phyloP scores from a whole-genome alignment of 2,113 vertebrate species.

The Sinocyclocheilus anshuiensis region DNA sequence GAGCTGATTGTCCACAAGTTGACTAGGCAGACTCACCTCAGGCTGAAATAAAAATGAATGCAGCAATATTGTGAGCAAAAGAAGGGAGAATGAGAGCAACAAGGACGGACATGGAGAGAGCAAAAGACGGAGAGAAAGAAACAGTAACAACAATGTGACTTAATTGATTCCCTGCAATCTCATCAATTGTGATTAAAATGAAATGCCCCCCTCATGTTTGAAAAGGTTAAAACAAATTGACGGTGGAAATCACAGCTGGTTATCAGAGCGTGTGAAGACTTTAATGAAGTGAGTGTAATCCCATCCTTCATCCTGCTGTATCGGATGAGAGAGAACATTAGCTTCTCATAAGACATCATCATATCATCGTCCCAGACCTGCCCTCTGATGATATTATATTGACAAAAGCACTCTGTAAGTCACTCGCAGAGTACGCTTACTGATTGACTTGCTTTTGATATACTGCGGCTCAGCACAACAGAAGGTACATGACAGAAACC shows the following conservation, averaged over 20 bases:
- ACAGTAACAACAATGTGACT: constrained; percentile 73
- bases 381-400: constrained; percentile 27
- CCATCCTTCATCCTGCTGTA: constrained; percentile 64
- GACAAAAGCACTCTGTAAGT: constrained; percentile 16
- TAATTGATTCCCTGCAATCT: constrained; percentile 95
- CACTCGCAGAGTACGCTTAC: not conserved
- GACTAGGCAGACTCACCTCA: constrained; percentile 88
- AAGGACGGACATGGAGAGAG: constrained; percentile 25
- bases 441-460: constrained; percentile 16
- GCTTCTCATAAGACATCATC: constrained; percentile 39
- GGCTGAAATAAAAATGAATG: constrained; percentile 87
- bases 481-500: not conserved
- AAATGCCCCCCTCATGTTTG: constrained; percentile 79
- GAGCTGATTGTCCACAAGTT: constrained; percentile 89
- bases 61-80: constrained; percentile 83
- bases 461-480: not conserved
- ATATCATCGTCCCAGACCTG: constrained; percentile 33
- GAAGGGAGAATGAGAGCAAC: constrained; percentile 52
- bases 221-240: constrained; percentile 86
- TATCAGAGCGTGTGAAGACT: constrained; percentile 71
- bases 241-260: constrained; percentile 78
- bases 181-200: constrained; percentile 92
- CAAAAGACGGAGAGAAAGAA: constrained; percentile 29
- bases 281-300: constrained; percentile 69
- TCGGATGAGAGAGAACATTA: constrained; percentile 45